Evolutionary conservation across 30 jellyfish, hydroid and myxozoan species (phyloP).

Genomic region (Turritopsis rubra): DNA sequence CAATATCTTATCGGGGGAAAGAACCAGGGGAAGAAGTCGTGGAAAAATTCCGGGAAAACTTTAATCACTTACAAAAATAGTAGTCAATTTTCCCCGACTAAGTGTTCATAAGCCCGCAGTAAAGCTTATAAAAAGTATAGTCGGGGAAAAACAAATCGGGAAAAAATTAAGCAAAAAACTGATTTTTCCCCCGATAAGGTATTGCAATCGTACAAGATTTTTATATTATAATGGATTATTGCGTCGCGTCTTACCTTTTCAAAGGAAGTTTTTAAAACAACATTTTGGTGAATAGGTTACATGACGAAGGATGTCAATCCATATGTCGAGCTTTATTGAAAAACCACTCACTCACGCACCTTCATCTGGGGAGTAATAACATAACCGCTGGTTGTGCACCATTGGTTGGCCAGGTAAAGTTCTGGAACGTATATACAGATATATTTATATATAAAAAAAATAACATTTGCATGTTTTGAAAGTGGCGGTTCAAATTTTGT

Average conservation of each 20-base stretch:
- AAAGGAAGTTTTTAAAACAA: constrained; percentile 2
- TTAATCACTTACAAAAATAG: too few species aligned
- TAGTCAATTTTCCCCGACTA: too few species aligned
- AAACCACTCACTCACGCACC: constrained; percentile 49
- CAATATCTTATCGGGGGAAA: too few species aligned
- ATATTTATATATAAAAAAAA: background rate
- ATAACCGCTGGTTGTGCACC: constrained; percentile 73
- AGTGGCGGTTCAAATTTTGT: background rate
- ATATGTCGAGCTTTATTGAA: constrained; percentile 69
- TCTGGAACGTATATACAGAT: background rate
- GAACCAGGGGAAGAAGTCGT: too few species aligned
- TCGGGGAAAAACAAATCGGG: too few species aligned
- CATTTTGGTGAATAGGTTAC: constrained; percentile 30
- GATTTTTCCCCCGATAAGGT: too few species aligned
- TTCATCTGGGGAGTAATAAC: constrained; percentile 82
- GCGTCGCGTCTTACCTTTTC: background rate
- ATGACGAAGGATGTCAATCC: constrained; percentile 94
- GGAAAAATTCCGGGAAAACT: too few species aligned
- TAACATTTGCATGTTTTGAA: background rate
- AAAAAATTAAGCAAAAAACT: too few species aligned
- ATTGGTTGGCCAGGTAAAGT: constrained; percentile 61
- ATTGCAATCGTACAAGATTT: too few species aligned
- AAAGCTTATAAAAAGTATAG: too few species aligned
- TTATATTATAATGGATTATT: too few species aligned
- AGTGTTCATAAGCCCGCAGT: too few species aligned